These are phyloP conservation scores for Myotis daubentonii DNA, from an alignment of 2,797 vertebrate genomes.

Conservation along the genomic window DNA sequence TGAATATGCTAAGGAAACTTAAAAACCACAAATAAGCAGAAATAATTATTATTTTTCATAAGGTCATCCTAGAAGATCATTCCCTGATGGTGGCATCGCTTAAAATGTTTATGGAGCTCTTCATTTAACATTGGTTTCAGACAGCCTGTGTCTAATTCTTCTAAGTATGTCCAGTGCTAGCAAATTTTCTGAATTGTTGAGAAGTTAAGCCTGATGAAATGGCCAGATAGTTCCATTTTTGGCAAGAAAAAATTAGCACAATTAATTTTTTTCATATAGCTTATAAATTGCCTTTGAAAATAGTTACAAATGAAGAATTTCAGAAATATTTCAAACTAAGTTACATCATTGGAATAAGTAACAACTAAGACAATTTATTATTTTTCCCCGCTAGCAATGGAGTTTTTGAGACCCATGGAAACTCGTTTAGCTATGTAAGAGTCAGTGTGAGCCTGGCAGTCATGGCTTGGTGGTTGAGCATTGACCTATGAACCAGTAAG, in stretches of 20 bases:
- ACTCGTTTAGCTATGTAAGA: slow-evolving; percentile 10
- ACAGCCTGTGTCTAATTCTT: neutral
- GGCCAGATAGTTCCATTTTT: slow-evolving; percentile 17
- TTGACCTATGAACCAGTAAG: too few relatives aligned
- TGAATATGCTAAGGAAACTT: neutral
- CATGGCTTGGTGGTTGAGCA: too few relatives aligned
- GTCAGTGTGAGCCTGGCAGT: neutral
- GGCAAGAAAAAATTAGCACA: neutral
- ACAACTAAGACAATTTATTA: neutral
- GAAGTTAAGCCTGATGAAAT: slow-evolving; percentile 35
- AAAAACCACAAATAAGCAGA: slow-evolving; percentile 37
- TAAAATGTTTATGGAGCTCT: neutral
- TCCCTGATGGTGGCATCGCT: neutral
- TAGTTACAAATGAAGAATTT: slow-evolving; percentile 32
- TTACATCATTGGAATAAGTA: slow-evolving; percentile 11
- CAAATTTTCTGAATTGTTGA: slow-evolving; percentile 41
- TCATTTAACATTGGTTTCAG: neutral
- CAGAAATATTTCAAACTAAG: slow-evolving; percentile 3
- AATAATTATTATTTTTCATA: slow-evolving; percentile 15
- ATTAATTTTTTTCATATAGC: slow-evolving; percentile 1
- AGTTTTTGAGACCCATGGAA: slow-evolving; percentile 12
- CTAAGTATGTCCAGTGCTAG: neutral
- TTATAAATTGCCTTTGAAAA: slow-evolving; percentile 29
- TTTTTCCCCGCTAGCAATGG: neutral
- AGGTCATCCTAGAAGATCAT: neutral